Evolutionary conservation across 2,113 vertebrate species (phyloP).

Genomic region (Muntiacus muntjak): DNA sequence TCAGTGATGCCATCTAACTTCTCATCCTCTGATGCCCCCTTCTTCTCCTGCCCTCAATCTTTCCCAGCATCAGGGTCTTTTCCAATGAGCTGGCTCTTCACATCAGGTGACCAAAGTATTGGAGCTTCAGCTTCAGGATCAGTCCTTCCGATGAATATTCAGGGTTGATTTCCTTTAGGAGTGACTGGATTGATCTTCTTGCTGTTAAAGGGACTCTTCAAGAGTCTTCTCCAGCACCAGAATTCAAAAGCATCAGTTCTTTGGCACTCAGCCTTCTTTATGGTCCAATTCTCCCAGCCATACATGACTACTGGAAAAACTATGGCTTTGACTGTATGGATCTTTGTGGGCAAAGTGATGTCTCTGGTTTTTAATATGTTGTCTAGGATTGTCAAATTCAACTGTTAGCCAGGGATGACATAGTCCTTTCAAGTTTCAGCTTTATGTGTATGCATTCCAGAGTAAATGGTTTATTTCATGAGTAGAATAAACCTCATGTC

Average conservation of each 20-base stretch:
- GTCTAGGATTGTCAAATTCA: not conserved
- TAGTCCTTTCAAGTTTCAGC: slow-evolving; percentile 23
- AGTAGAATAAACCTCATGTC: not conserved
- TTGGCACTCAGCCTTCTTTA: not conserved
- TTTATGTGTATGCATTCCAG: not conserved
- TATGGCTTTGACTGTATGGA: not conserved
- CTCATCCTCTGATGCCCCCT: not conserved
- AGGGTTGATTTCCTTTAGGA: not conserved
- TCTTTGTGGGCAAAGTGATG: not conserved
- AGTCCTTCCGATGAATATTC: not conserved
- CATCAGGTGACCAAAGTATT: not conserved
- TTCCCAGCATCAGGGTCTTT: not conserved
- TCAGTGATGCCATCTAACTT: not conserved
- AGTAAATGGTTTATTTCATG: not conserved
- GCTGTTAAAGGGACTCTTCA: not conserved
- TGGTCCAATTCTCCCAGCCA: not conserved
- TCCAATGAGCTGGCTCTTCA: not conserved
- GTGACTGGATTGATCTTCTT: not conserved
- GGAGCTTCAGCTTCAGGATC: not conserved
- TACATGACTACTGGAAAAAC: not conserved
- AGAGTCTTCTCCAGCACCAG: not conserved
- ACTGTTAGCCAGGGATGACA: not conserved
- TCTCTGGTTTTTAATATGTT: not conserved
- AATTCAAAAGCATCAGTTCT: not conserved
- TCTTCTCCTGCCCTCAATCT: not conserved